These are phyloP conservation scores for Phalacrocorax brasilianus DNA, from an alignment of 2,113 vertebrate species.

Conservation along the genomic window DNA sequence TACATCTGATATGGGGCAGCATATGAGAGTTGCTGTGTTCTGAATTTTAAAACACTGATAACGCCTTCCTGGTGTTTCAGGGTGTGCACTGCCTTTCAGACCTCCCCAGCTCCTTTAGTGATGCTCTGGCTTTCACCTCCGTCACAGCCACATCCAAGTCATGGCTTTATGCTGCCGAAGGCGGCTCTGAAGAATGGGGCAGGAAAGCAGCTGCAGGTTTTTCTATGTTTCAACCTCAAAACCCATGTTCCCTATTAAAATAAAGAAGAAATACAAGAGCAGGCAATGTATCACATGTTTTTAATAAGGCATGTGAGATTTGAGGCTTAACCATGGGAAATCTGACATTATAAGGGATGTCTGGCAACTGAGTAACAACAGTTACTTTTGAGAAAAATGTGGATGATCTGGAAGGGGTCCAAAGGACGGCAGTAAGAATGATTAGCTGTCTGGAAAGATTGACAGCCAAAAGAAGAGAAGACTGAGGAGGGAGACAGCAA, in stretches of 20 bases:
- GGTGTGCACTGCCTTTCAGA: not conserved
- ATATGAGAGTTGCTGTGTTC: not conserved
- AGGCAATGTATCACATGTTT: not conserved
- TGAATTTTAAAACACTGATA: not conserved
- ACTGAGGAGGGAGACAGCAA: not conserved
- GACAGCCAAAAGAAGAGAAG: not conserved
- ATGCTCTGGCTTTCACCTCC: not conserved
- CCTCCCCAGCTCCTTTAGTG: not conserved
- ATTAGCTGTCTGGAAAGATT: not conserved
- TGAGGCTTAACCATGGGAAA: slow-evolving; percentile 6
- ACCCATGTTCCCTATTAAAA: not conserved
- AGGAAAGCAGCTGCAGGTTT: slow-evolving; percentile 20
- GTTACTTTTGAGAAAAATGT: not conserved
- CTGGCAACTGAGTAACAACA: not conserved
- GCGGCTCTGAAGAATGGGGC: not conserved
- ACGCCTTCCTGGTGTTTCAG: not conserved
- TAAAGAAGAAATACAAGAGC: not conserved
- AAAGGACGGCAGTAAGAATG: not conserved
- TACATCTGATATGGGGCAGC: not conserved
- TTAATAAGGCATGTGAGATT: slow-evolving; percentile 12
- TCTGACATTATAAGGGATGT: not conserved
- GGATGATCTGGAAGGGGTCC: not conserved
- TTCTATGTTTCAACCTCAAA: slow-evolving; percentile 1
- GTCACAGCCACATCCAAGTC: not conserved
- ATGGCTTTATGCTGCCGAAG: not conserved